phyloP scores from a whole-genome alignment of 2,888 invertebrate species.

The Leucania comma region DNA sequence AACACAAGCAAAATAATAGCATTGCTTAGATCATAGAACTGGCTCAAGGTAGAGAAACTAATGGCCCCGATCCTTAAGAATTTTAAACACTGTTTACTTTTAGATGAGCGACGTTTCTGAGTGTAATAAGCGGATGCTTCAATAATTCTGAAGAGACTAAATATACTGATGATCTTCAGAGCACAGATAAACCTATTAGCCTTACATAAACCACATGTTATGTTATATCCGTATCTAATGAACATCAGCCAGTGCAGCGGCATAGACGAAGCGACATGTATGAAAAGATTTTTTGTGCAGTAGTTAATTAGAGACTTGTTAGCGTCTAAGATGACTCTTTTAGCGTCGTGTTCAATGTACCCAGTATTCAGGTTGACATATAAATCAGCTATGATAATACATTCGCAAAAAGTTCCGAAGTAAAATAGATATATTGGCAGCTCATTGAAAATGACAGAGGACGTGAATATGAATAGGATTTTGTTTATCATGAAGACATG shows the following conservation, averaged over 20 bases:
- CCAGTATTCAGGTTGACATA: conserved; percentile 50
- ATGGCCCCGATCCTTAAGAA: conserved; percentile 38
- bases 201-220: conserved; percentile 44
- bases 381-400: conserved; percentile 49
- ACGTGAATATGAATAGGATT: conserved; percentile 42
- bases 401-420: conserved; percentile 32
- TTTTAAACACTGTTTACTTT: conserved; percentile 4
- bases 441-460: conserved; percentile 37
- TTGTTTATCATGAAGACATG: conserved; percentile 46
- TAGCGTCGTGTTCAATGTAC: conserved; percentile 30
- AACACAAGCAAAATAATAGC: conserved; percentile 25
- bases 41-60: conserved; percentile 21
- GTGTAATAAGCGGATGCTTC: conserved; percentile 38
- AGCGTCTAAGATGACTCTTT: conserved; percentile 35
- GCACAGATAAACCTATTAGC: conserved; percentile 38
- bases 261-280: conserved; percentile 28
- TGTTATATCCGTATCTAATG: conserved; percentile 23
- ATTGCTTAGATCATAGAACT: conserved; percentile 42
- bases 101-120: conserved; percentile 8
- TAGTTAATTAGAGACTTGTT: conserved; percentile 12
- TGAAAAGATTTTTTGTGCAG: conserved; percentile 33
- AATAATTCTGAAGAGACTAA: conserved; percentile 34
- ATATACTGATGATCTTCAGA: conserved; percentile 38
- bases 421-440: conserved; percentile 15
- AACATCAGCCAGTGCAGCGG: conserved; percentile 53